Base-by-base conservation (phyloP, 2,888 invertebrate genomes). In the Reticulitermes lucifugus region DNA sequence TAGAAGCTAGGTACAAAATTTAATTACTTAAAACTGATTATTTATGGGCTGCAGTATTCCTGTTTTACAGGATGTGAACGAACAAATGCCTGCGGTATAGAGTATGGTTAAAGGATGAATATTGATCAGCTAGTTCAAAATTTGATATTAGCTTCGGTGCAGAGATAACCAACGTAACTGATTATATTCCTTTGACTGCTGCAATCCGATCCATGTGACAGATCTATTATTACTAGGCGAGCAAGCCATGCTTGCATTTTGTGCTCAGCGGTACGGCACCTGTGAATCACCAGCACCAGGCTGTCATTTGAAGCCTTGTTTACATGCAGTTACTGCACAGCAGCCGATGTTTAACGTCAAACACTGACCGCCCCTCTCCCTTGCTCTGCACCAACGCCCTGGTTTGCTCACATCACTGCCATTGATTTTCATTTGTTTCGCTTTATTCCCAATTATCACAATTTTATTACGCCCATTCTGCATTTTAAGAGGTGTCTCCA, bases 211-310 rank as follows among this genome's bases (percentile, higher is more conserved):
- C 65, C 14, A n/a, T 6, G 5, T 25, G 65, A 25, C 65, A 65
- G n/a, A n/a, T n/a, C 65, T 65, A 25, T 41, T 18, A 18, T 9
- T 41, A 41, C 73, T 14, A 41, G 41, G 41, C 73, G 73, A 73
- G 22, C 73, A 43, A 77, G 77, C 77, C 22, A 46, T 77, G 77
- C 29, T 77, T 77, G 77, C 46, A 21, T 73, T 73, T 73, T 73
- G 73, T 65, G 41, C 35, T 41, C 41, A 2, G 41, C 41, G n/a
- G 77, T 77, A n/a, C 22, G 6, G 21, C 77, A 77, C 51, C 77
- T 51, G 77, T 46, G 77, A 77, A n/a, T 46, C 77, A 77, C 77
- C 77, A n/a, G 2, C 77, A 77, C 77, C 77, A n/a, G 2, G 9
- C 46, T 46, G 77, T 77, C 77, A 77, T 77, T 77, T 77, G 51